Percentiles rank a stretch among this genome's conserved stretches.
phyloP scores from a whole-genome alignment of 2,888 invertebrate species.

The Chaetoderma sp. region DNA sequence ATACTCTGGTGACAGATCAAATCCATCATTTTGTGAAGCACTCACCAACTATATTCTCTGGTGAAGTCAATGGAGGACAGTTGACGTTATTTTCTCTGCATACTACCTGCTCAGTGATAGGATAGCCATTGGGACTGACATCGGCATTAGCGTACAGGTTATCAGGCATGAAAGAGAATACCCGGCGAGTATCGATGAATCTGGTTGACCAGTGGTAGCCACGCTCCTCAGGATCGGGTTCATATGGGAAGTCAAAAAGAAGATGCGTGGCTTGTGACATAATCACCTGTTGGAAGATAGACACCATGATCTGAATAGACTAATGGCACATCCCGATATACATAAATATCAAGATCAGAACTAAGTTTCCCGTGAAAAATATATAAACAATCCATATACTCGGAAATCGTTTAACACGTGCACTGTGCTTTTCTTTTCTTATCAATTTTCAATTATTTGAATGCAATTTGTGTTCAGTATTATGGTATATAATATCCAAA shows the following conservation, averaged over 20 bases:
- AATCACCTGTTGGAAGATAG: conserved; percentile 42
- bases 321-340: too few species aligned
- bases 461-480: too few species aligned
- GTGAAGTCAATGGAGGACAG: conserved; percentile 47
- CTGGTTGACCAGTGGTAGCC: conserved; percentile 56
- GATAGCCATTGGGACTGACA: conserved; percentile 20
- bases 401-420: too few species aligned
- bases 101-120: conserved; percentile 14
- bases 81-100: conserved; percentile 25
- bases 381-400: too few species aligned
- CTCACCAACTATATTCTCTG: conserved; percentile 60
- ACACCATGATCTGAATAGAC: too few species aligned
- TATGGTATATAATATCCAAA: too few species aligned
- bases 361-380: too few species aligned
- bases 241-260: conserved; percentile 55
- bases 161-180: conserved; percentile 43
- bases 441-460: too few species aligned
- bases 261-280: conserved; percentile 47
- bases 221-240: conserved; percentile 52
- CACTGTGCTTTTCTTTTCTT: too few species aligned
- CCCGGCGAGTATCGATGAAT: conserved; percentile 40
- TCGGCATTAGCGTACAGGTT: conserved; percentile 43
- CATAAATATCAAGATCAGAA: too few species aligned
- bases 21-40: too few species aligned
- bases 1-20: too few species aligned